Base-by-base conservation (phyloP, 64 coral and sea anemone species). In the Montipora foliosa region DNA sequence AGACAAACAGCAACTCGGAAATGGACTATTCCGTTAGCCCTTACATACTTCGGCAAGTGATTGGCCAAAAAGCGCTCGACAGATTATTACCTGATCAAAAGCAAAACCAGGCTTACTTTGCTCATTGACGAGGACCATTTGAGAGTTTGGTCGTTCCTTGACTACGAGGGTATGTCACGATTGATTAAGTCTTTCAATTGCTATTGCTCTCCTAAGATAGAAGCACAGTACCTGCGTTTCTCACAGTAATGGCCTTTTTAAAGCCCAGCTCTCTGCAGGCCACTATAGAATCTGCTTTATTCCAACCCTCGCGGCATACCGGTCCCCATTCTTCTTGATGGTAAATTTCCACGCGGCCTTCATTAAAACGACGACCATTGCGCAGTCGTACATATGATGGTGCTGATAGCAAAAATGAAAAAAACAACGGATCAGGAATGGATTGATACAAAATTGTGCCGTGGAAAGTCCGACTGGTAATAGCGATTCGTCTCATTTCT, bases 211-310 rank as follows among this genome's bases (percentile, higher is more conserved):
- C 7, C 0, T 14, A 15, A 21, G 20, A 71, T 24, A 5, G 11
- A 64, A 64, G 9, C 13, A 48, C 73, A 19, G 15, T 78, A 78
- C 76, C 76, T 78, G 0, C 12, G 45, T 46, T 77, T 29, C 57
- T 51, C 5, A 3, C 49, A 16, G 22, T 15, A 17, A 15, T 15
- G 6, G 46, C 47, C 13, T 77, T 19, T 5, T 57, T 3, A 24
- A 88, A 93, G 1, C 92, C 92, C 52, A 93, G 75, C 8, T 93
- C 75, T 20, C 84, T 78, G 19, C 92, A 93, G 15, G 77, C 75
- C 16, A 93, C 92, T 6, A 45, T 73, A 9, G 92, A 75, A 57
- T 78, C 77, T 49, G 74, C 17, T 81, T 77, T 19, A 22, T 57
- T 88, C 92, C 92, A 93, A 6, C 84, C 75, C 15, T 80, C 76